These are phyloP conservation scores for Vulpes lagopus DNA, from an alignment of 2,113 vertebrate species.

Conservation along the genomic window DNA sequence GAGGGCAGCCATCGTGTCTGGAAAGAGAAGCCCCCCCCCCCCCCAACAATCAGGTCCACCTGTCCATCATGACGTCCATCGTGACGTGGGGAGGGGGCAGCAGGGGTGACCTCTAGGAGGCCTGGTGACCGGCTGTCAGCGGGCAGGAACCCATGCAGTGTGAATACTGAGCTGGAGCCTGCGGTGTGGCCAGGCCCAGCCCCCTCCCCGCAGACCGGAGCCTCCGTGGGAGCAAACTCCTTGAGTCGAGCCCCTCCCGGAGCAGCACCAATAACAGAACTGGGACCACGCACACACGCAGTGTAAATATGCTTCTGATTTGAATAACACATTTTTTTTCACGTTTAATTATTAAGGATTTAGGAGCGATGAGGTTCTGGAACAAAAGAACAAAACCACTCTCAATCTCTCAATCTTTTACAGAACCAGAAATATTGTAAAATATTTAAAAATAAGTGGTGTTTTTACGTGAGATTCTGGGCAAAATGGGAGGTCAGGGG, in stretches of 20 bases:
- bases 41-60: neutral
- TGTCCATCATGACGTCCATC: too few species aligned
- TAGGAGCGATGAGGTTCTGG: neutral
- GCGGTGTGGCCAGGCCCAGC: accelerated
- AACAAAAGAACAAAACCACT: neutral
- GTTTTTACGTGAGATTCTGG: neutral
- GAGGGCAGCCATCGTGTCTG: too few species aligned
- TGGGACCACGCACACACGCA: neutral
- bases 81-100: too few species aligned
- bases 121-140: too few species aligned
- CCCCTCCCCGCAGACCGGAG: too few species aligned
- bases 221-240: neutral
- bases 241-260: neutral
- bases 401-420: neutral
- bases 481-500: neutral
- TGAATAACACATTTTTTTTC: neutral
- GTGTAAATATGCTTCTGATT: neutral
- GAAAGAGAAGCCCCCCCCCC: neutral
- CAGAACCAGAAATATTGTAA: neutral
- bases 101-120: neutral
- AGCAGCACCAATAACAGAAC: accelerated
- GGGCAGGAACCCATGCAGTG: neutral
- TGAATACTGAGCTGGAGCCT: too few species aligned
- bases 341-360: neutral
- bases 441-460: neutral